Base-by-base conservation (phyloP, 2,888 invertebrate genomes). In the Sialis lutaria region DNA sequence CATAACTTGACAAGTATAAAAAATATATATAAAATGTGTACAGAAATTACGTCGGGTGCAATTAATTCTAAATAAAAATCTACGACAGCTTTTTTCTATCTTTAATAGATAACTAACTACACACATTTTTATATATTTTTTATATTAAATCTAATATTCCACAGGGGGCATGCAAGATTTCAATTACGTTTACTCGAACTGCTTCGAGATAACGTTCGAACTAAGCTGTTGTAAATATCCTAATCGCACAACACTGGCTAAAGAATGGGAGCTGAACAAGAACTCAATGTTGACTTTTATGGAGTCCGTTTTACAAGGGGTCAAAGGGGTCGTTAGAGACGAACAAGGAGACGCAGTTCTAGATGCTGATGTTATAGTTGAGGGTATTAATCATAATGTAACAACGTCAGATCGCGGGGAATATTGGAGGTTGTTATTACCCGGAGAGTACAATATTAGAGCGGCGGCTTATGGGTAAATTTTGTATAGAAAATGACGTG, bases 111-210 rank as follows among this genome's bases (percentile, higher is more conserved):
- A 22, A 22, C 22, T 22, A 22, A 2, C 22, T 22, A 22, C 22
- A 22, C 2, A 22, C 22, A 4, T 22, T 22, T 22, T 22, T 22
- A 22, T 22, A 22, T 22, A 22, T 2, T 22, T 22, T 22, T 22
- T 22, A 22, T 22, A 22, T n/a, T 13, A 22, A 30, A 22, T 42
- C 40, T 50, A 44, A 51, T 31, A 48, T 31, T 53, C 68, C 53
- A 52, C 67, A 77, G 88, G 92, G 58, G 97, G 97, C 40, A 98
- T 98, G 97, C 89, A 89, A 68, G 98, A 98, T 67, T 99, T 89
- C 70, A 98, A 97, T 69, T 98, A 98, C 64, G 74, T 88, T 4
- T 78, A 85, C 59, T 90, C 90, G 2, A 97, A 96, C 67, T 90
- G 93, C 61, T 90, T 93, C 63, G 98, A 98, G 64, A 79, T 98